phyloP scores from a whole-genome alignment of 2,113 vertebrate species.

The Cacatua alba region DNA sequence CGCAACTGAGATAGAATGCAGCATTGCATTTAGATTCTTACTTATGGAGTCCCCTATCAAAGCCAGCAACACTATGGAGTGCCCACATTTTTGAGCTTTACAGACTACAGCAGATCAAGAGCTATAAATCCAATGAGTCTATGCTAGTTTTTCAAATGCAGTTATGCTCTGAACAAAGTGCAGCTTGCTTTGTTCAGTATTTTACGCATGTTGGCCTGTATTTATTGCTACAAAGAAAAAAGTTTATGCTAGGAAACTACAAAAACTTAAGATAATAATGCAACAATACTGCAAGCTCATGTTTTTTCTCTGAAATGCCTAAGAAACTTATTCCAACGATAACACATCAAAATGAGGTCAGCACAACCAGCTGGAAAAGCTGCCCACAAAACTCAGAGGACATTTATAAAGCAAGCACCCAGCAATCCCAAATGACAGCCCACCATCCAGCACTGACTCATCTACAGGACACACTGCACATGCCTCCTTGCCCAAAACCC shows the following conservation, averaged over 20 bases:
- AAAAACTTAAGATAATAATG: background rate
- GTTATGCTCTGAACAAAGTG: background rate
- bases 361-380: background rate
- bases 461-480: rapidly evolving
- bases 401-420: background rate
- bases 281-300: background rate
- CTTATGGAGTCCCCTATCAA: background rate
- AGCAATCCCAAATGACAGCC: background rate
- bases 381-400: background rate
- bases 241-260: background rate
- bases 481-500: background rate
- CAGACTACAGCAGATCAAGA: background rate
- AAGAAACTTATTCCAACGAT: background rate
- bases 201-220: background rate
- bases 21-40: background rate
- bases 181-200: background rate
- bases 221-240: background rate
- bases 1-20: background rate
- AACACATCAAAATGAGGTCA: background rate
- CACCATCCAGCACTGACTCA: background rate
- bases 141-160: background rate
- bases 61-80: background rate
- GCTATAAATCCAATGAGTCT: background rate
- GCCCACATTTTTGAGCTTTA: background rate
- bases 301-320: background rate